Evolutionary conservation across 1,140 invertebrate genomes (phyloP), one percentile per base, ranked within the genome.

Genomic region (Zaprionus ornatus): DNA sequence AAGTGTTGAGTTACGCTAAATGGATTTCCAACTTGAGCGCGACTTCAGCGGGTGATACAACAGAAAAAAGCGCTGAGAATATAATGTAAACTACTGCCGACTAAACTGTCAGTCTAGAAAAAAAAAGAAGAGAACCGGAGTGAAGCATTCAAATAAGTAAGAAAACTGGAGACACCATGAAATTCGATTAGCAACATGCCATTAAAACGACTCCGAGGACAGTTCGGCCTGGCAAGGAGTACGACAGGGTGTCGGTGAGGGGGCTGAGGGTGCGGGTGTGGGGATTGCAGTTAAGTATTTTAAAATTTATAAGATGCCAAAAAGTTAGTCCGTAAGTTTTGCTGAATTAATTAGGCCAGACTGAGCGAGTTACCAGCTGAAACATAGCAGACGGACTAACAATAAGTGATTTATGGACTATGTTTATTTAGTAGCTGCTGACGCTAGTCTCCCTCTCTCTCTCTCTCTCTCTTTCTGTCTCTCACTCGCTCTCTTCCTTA

Each of bases 221-320:
- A 17, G 56, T 76, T 77, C 54, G 23, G 48, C 37, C 35, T 17
- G 15, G 0, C 40, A 21, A 48, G 19, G 45, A 48, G 45, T 21
- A 4, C 0, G 45, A 21, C 29, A 32, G 29, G 3, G 2, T 32
- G 17, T 10, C 9, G 10, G 9, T 10, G 9, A 4, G 10, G 15
- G n/a, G 3, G 12, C 35, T 7, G 15, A 1, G 19, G 6, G 19
- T 4, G 40, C 15, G 15, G n/a, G n/a, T 12, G 45, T 19, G 12
- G 19, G 19, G 15, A 50, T 5, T 64, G 52, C 80, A 87, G 83
- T 88, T 80, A 88, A 88, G 74, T 64, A 84, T 88, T 88, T 88
- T 84, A 88, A 88, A 88, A 88, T 88, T 88, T 90, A 88, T 88
- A 88, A 90, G 85, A 90, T 90, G 85, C 80, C 85, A 79, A 88